phyloP scores from a whole-genome alignment of 1,140 invertebrate species.

The Plectrocnemia conspersa region DNA sequence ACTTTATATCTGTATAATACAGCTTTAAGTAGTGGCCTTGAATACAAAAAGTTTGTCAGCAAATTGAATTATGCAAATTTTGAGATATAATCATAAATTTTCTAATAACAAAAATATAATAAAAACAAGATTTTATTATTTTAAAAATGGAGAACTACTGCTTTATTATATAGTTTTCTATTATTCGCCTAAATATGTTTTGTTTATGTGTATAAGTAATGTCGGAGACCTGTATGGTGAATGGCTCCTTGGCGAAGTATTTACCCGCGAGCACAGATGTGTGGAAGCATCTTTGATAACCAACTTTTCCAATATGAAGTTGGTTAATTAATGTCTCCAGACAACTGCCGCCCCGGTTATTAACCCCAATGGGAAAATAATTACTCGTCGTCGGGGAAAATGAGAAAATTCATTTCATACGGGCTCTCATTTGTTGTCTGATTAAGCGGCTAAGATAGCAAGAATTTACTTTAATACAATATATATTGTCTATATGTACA shows the following conservation, averaged over 20 bases:
- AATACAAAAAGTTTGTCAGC: too few species aligned
- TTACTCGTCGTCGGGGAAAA: conserved; percentile 22
- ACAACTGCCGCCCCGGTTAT: conserved; percentile 24
- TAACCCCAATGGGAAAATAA: conserved; percentile 26
- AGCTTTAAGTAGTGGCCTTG: too few species aligned
- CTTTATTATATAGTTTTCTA: not conserved
- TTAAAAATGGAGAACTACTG: not conserved
- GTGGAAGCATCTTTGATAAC: conserved; percentile 26
- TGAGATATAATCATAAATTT: too few species aligned
- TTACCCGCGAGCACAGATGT: conserved; percentile 12
- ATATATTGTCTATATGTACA: not conserved
- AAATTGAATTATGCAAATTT: too few species aligned
- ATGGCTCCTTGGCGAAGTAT: not conserved
- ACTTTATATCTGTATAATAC: too few species aligned
- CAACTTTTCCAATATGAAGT: conserved; percentile 36
- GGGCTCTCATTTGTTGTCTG: conserved; percentile 6
- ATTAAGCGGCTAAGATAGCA: not conserved
- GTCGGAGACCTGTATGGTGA: conserved; percentile 7
- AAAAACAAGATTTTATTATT: too few species aligned
- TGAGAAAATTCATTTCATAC: conserved; percentile 18
- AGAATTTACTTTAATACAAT: not conserved
- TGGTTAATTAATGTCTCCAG: conserved; percentile 36
- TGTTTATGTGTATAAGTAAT: not conserved
- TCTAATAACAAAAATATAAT: too few species aligned
- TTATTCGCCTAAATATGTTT: not conserved